Evolutionary conservation across 2,888 invertebrate genomes (phyloP), one percentile per base, ranked within the genome.

Genomic region (Craniophora ligustri): DNA sequence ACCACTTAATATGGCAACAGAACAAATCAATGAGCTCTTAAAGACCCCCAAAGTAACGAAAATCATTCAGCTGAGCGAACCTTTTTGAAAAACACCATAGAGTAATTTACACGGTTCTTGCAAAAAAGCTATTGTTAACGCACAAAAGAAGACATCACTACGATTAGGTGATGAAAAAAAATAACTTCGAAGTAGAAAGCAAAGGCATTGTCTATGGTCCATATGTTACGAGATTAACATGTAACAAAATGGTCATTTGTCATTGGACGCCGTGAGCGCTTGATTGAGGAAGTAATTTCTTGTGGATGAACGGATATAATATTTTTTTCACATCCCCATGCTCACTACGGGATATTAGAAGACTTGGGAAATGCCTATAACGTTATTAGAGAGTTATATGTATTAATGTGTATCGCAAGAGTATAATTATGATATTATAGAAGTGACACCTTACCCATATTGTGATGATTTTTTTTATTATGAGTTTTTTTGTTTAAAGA

Each of bases 281-380:
- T 93, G 93, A 93, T 93, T 93, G 92, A 92, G 93, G 93, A 93
- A 93, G 93, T 90, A 79, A 91, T 92, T 92, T 92, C 89, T 88
- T 81, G 82, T 84, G 78, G 86, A 82, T 82, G 82, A 89, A 84
- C 92, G 93, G 93, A 93, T 90, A 92, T 89, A 87, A 84, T 85
- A 84, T 87, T 90, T 92, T 87, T 91, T 85, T 77, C 81, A 85
- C 85, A 89, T 87, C 86, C 84, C 73, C 70, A n/a, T 62, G 60
- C 67, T 58, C 82, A 67, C 82, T 62, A 78, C 77, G 84, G 83
- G 84, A 79, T 85, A 89, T 91, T 89, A 90, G 82, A 83, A 75
- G 80, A 77, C 73, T 72, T 68, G 69, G 56, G 58, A 62, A 84
- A 83, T 82, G 84, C 79, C 76, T 84, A 72, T 81, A 76, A 82